Percentiles rank a stretch among this genome's conserved stretches.
phyloP scores from a whole-genome alignment of 2,797 vertebrate species.

The Phoebastria nigripes region DNA sequence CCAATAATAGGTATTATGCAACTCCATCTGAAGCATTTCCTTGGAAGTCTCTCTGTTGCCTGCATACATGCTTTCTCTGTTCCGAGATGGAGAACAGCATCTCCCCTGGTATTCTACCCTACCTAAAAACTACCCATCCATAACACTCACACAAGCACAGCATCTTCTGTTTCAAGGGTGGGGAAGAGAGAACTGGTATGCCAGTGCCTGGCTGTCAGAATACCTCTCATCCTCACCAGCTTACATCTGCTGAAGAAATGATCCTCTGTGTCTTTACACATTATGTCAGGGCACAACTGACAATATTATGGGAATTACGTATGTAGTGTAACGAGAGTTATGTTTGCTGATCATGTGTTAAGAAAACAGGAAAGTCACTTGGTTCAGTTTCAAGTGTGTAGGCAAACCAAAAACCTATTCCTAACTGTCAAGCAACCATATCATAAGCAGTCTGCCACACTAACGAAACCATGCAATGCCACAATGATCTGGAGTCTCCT shows the following conservation, averaged over 20 bases:
- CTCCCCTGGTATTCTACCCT: background rate
- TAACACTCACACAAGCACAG: background rate
- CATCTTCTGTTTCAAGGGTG: background rate
- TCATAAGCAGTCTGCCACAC: background rate
- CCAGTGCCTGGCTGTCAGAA: slow-evolving; percentile 5
- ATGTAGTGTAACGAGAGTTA: slow-evolving; percentile 40
- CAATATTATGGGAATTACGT: slow-evolving; percentile 49
- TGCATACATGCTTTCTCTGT: background rate
- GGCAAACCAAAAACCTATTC: slow-evolving; percentile 34
- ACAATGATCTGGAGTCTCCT: slow-evolving; percentile 5
- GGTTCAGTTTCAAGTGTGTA: slow-evolving; percentile 48
- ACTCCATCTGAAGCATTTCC: background rate
- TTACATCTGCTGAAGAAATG: background rate
- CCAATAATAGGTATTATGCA: background rate
- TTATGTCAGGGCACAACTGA: slow-evolving; percentile 49
- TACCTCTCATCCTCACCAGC: slow-evolving; percentile 9
- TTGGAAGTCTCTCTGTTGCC: background rate
- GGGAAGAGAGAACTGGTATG: background rate
- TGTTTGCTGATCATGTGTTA: slow-evolving; percentile 53
- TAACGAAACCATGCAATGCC: slow-evolving; percentile 5
- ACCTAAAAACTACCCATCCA: background rate
- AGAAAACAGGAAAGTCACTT: slow-evolving; percentile 57
- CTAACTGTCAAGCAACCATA: slow-evolving; percentile 27
- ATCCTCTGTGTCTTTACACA: slow-evolving; percentile 40
- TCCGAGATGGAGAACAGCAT: background rate